Evolutionary conservation across 2,888 invertebrate genomes (phyloP), one percentile per base, ranked within the genome.

Genomic region (Nomada hirtipes): DNA sequence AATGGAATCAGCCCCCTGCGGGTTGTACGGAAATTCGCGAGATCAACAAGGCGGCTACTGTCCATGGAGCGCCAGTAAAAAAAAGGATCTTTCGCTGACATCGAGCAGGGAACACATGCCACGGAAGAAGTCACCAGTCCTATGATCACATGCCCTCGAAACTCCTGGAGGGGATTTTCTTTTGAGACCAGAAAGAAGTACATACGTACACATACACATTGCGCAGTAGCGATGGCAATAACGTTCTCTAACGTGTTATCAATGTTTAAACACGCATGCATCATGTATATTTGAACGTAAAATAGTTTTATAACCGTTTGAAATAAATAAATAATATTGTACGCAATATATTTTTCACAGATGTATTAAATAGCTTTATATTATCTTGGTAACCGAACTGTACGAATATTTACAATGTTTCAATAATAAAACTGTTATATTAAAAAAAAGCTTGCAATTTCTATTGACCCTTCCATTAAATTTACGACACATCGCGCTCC

Each of bases 21-120:
- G 74, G 74, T 60, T 82, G 74, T 59, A 82, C 82, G 81, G 84
- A 88, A 88, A 83, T 88, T 88, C 57, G 84, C 82, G 75, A 74
- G 79, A 74, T 68, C 79, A 85, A 87, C 87, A 88, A 88, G 78
- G 88, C 76, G 69, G 53, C 80, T 71, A 82, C 84, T 86, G 88
- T 88, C 82, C 81, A 80, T 61, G 70, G 80, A 75, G 68, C 60
- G 52, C 26, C 20, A n/a, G 44, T 79, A 83, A 88, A 88, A 87
- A 88, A 88, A 53, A 47, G 78, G 78, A 79, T 70, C 83, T 85
- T 80, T 79, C 76, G 77, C 73, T 65, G 72, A 69, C 76, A 82
- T 65, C 50, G 50, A 74, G 64, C 61, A 69, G 74, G 69, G 69
- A 80, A 81, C 85, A 88, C 75, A 85, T 82, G 86, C 76, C 64